phyloP scores from a whole-genome alignment of 2,113 vertebrate species.

The Paradoxurus hermaphroditus region DNA sequence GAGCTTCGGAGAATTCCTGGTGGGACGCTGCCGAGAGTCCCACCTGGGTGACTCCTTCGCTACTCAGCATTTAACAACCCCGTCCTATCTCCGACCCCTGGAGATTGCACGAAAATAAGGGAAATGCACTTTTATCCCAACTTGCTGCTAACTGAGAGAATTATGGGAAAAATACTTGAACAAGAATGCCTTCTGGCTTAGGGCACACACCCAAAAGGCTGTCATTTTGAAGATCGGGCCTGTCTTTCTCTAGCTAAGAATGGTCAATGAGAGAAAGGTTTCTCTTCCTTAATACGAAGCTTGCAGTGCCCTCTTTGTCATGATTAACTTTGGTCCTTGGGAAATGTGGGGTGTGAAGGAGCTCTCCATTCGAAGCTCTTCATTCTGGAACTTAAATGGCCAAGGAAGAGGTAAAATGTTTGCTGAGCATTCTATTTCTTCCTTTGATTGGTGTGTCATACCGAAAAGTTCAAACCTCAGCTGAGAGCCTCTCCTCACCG shows the following conservation, averaged over 20 bases:
- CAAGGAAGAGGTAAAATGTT: neutral
- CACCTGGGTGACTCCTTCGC: neutral
- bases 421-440: neutral
- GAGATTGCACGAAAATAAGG: neutral
- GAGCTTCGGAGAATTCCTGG: neutral
- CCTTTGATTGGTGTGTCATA: neutral
- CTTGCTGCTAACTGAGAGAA: neutral
- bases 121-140: neutral
- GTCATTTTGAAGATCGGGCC: no score
- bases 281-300: neutral
- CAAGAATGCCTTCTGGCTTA: neutral
- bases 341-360: fast-evolving
- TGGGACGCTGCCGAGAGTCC: no score
- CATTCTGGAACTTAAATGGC: neutral
- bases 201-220: neutral
- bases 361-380: neutral
- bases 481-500: neutral
- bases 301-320: neutral
- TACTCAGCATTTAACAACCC: no score
- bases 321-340: neutral
- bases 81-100: no score
- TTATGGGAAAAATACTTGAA: neutral
- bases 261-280: neutral
- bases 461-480: neutral
- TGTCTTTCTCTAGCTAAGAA: neutral